phyloP scores from a whole-genome alignment of 2,113 vertebrate genomes.

The Columba janthina region DNA sequence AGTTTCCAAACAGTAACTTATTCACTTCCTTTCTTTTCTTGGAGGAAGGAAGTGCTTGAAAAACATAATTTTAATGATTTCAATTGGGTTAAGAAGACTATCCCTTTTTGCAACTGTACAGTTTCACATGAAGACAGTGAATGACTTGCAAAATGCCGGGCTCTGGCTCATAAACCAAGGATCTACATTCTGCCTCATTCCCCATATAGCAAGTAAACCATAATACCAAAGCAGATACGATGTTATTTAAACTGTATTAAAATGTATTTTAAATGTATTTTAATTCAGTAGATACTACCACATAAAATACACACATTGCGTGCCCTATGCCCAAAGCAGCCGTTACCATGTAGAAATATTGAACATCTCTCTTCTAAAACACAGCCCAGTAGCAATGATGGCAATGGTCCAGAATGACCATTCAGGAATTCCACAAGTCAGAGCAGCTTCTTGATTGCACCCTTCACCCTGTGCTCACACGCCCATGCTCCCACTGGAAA shows the following conservation, averaged over 20 bases:
- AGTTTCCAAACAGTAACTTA: background rate
- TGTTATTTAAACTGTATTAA: background rate
- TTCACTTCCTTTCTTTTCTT: background rate
- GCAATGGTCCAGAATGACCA: background rate
- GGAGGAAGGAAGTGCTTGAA: background rate
- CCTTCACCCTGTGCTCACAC: background rate
- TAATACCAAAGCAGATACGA: background rate
- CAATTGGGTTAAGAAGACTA: background rate
- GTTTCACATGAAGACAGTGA: background rate
- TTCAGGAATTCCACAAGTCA: background rate
- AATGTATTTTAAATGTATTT: too few species aligned
- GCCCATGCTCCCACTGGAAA: background rate
- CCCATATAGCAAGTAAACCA: background rate
- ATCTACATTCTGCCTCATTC: background rate
- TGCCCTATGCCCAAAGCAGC: background rate
- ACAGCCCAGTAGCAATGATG: background rate
- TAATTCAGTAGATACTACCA: slow-evolving; percentile 30
- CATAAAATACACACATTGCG: background rate
- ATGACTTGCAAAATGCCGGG: background rate
- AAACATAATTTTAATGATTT: background rate
- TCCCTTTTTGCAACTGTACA: background rate
- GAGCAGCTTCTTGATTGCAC: background rate
- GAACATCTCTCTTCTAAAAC: background rate
- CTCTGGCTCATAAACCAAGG: background rate
- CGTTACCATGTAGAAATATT: background rate